phyloP scores from a whole-genome alignment of 2,888 invertebrate genomes.

The Sthenelais limicola region DNA sequence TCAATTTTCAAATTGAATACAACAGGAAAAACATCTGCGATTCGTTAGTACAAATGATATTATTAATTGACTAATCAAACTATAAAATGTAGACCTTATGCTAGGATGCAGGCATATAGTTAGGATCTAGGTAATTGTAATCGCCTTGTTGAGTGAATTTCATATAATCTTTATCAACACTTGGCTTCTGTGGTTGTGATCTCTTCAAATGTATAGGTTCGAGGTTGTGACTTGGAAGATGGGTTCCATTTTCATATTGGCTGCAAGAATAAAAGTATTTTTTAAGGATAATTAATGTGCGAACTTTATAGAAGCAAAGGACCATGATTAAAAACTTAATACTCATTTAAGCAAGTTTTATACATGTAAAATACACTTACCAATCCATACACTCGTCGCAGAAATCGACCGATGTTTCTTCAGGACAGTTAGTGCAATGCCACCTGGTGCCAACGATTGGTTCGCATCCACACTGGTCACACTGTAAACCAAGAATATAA shows the following conservation, averaged over 20 bases:
- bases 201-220: slow-evolving; percentile 53
- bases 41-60: no score
- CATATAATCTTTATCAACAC: slow-evolving; percentile 64
- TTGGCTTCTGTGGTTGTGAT: slow-evolving; percentile 44
- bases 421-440: slow-evolving; percentile 80
- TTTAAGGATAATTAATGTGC: neutral
- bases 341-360: neutral
- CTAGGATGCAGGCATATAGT: slow-evolving; percentile 70
- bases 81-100: no score
- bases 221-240: slow-evolving; percentile 66
- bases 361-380: slow-evolving; percentile 50
- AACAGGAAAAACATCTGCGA: no score
- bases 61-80: no score
- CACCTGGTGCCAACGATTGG: slow-evolving; percentile 80
- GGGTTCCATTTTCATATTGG: slow-evolving; percentile 58
- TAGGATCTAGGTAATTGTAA: slow-evolving; percentile 72
- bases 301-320: neutral
- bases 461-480: slow-evolving; percentile 78
- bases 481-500: slow-evolving; percentile 75
- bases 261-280: slow-evolving; percentile 51
- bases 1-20: no score
- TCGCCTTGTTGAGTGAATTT: slow-evolving; percentile 57
- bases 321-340: neutral
- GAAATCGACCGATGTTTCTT: slow-evolving; percentile 49
- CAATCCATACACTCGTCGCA: slow-evolving; percentile 70